Evolutionary conservation across 2,888 invertebrate species (phyloP), one percentile per base, ranked within the genome.

Genomic region (Cybosia mesomella): DNA sequence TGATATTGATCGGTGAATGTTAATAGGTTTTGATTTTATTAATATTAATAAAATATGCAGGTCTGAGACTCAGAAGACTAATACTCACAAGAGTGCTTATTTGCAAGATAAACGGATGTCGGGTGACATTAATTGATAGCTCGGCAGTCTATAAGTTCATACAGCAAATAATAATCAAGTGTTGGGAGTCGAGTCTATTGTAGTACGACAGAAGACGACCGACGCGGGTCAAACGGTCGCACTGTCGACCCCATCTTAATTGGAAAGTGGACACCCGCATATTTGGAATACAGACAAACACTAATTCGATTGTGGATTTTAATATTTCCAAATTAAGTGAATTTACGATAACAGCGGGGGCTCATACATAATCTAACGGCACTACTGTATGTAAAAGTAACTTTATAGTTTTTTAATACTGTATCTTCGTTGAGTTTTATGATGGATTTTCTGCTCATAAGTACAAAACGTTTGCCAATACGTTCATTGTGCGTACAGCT

Each of bases 261-360:
- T 84, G 86, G 88, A 86, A 76, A 87, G 89, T 88, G 90, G 90
- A 89, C 91, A 92, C 94, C 94, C 94, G 94, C 94, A 94, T 92
- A 84, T 81, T 81, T 80, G 70, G 66, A 64, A 73, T 72, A 70
- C 61, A 76, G 78, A 80, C 73, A 81, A 81, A 85, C 82, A 88
- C 88, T 89, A 88, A 90, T 89, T 87, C 81, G 60, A 72, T 87
- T 85, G 85, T 86, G 79, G 83, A 84, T 87, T 86, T 81, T 85
- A 87, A 86, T 87, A 85, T 85, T 85, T 82, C 79, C 76, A 86
- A 87, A 86, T 89, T 87, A 85, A 88, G 88, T 85, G 83, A 84
- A 85, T 84, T 86, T 86, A 80, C 80, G 76, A 81, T 78, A 84
- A 80, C 85, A 77, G 78, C 81, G 74, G 86, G 87, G 82, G 80